phyloP scores from a whole-genome alignment of 1,140 invertebrate species.

The Nylanderia fulva region DNA sequence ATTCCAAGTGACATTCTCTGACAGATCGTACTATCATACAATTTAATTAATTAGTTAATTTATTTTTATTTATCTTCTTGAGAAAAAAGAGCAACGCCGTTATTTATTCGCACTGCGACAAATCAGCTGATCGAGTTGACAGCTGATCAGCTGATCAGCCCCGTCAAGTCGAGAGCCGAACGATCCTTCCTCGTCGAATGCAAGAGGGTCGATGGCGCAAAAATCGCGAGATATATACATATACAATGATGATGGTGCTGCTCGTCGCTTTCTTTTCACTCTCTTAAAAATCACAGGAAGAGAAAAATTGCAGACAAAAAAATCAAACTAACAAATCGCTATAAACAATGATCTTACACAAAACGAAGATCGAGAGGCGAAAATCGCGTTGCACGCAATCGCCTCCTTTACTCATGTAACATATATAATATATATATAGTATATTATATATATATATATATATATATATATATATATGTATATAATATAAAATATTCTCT shows the following conservation, averaged over 20 bases:
- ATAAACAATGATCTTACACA: constrained; percentile 49
- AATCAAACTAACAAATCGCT: constrained; percentile 39
- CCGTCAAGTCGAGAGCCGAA: too few relatives aligned
- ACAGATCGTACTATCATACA: neutral
- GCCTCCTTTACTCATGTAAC: constrained; percentile 24
- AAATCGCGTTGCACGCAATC: constrained; percentile 54
- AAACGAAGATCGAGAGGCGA: constrained; percentile 22
- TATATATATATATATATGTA: constrained; percentile 50
- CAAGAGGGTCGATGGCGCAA: neutral
- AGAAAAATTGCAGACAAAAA: neutral
- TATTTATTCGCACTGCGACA: too few relatives aligned
- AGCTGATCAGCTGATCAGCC: too few relatives aligned
- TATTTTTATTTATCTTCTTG: too few relatives aligned
- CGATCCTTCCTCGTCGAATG: neutral
- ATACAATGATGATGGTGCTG: neutral
- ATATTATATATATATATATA: constrained; percentile 44
- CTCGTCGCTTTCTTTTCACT: constrained; percentile 11
- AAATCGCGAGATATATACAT: neutral
- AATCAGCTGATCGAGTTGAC: too few relatives aligned
- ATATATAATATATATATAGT: constrained; percentile 53
- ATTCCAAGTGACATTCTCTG: neutral
- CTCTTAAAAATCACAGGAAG: neutral
- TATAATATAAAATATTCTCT: constrained; percentile 62
- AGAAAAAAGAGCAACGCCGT: too few relatives aligned
- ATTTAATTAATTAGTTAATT: too few relatives aligned